Conservation (phyloP, 2,797 vertebrate genomes). For the Sternotherus odoratus region DNA sequence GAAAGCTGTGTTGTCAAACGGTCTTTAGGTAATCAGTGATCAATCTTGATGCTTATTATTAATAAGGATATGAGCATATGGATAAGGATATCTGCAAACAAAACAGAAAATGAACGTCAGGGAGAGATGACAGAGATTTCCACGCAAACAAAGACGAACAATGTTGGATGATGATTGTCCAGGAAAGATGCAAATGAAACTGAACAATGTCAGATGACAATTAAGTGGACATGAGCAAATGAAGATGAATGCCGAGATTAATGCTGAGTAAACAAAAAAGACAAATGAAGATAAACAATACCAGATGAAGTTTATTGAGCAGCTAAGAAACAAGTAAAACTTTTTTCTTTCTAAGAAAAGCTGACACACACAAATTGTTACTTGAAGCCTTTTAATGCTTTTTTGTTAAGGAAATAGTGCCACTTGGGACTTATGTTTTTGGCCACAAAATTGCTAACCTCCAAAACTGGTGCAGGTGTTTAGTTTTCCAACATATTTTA, state of each 20-base stretch:
- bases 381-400: background rate
- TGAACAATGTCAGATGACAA: background rate
- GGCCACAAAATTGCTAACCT: background rate
- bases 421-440: background rate
- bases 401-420: background rate
- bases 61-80: background rate
- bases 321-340: background rate
- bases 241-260: background rate
- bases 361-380: background rate
- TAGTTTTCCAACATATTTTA: no score
- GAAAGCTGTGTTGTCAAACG: background rate
- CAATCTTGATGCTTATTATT: background rate
- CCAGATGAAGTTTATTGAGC: background rate
- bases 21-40: background rate
- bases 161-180: background rate
- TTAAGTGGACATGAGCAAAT: constrained; percentile 11
- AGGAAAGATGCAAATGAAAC: background rate
- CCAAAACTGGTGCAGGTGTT: background rate
- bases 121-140: background rate
- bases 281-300: background rate
- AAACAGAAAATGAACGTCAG: background rate
- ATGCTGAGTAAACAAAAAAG: constrained; percentile 18
- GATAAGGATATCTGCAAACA: background rate
- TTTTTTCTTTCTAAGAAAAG: background rate
- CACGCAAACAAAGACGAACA: constrained; percentile 10